Evolutionary conservation across 2,888 invertebrate genomes (phyloP).

Genomic region (Diabrotica balteata): DNA sequence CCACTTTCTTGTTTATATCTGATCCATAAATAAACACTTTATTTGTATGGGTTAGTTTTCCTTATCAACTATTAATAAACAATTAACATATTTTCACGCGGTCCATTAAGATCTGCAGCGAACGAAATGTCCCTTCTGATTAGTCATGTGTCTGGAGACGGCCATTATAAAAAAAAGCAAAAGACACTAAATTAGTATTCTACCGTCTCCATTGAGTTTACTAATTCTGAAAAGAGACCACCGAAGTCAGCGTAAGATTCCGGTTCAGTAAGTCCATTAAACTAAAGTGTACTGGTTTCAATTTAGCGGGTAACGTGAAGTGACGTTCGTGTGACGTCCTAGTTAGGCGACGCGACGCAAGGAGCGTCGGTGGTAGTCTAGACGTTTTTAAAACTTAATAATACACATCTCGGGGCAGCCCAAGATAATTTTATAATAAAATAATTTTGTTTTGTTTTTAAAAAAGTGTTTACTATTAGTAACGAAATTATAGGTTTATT

Average conservation of each 20-base stretch:
- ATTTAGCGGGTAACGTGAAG: slow-evolving; percentile 45
- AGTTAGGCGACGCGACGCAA: slow-evolving; percentile 35
- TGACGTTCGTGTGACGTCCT: slow-evolving; percentile 45
- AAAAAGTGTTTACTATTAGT: too few relatives aligned
- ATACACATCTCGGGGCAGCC: too few relatives aligned
- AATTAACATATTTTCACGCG: neutral
- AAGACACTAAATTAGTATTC: slow-evolving; percentile 49
- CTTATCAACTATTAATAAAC: neutral
- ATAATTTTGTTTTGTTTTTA: too few relatives aligned
- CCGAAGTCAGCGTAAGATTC: slow-evolving; percentile 49
- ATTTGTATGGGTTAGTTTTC: too few relatives aligned
- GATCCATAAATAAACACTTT: too few relatives aligned
- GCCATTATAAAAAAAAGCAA: slow-evolving; percentile 35
- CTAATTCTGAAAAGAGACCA: slow-evolving; percentile 51
- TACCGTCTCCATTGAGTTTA: slow-evolving; percentile 47
- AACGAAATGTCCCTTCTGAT: slow-evolving; percentile 10
- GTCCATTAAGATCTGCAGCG: slow-evolving; percentile 4
- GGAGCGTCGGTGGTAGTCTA: slow-evolving; percentile 6
- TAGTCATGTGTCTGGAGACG: slow-evolving; percentile 19
- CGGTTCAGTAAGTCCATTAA: slow-evolving; percentile 50
- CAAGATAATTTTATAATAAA: too few relatives aligned
- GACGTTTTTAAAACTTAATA: neutral
- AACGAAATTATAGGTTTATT: too few relatives aligned
- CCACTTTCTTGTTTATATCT: too few relatives aligned
- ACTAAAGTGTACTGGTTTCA: slow-evolving; percentile 50